A percentile compares a stretch with the other conserved stretches of the same genome.
Conservation (phyloP, 1,140 invertebrate genomes). For the Lordiphosa clarofinis region DNA sequence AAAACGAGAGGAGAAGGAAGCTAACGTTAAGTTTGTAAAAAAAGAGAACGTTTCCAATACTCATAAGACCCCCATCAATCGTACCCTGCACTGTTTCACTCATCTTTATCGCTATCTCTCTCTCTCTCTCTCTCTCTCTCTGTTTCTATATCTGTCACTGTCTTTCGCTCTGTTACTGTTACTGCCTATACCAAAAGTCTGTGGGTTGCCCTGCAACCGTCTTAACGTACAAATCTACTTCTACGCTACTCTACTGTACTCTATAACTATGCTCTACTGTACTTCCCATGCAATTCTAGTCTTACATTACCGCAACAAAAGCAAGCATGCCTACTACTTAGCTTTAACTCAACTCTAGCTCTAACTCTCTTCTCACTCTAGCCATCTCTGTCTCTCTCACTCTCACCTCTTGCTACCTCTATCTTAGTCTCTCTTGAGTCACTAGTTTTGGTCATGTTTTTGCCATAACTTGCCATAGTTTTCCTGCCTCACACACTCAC, state of each 20-base stretch:
- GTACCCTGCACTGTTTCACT: constrained; percentile 12
- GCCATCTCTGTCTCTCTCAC: constrained; percentile 20
- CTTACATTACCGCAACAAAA: constrained; percentile 63
- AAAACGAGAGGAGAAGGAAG: constrained; percentile 27
- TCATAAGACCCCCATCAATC: constrained; percentile 33
- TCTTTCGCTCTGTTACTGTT: constrained; percentile 20
- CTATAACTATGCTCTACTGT: constrained; percentile 30
- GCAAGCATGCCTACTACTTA: constrained; percentile 64
- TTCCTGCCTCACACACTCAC: constrained; percentile 40
- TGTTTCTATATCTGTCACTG: constrained; percentile 7
- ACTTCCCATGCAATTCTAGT: constrained; percentile 75
- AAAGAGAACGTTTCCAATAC: constrained; percentile 63
- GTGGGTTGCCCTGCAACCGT: constrained; percentile 57
- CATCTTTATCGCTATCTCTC: constrained; percentile 14
- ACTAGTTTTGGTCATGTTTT: constrained; percentile 68
- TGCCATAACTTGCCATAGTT: constrained; percentile 80
- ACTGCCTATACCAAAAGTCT: constrained; percentile 69
- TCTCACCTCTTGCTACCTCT: constrained; percentile 26
- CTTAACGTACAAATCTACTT: constrained; percentile 57
- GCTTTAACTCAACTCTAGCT: constrained; percentile 59
- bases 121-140: constrained; percentile 19
- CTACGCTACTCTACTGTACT: constrained; percentile 16
- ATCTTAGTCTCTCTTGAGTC: constrained; percentile 40
- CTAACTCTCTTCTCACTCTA: constrained; percentile 56
- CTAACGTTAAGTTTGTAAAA: constrained; percentile 70